Base-by-base conservation (phyloP, 2,113 vertebrate genomes). In the Hemiscyllium ocellatum region DNA sequence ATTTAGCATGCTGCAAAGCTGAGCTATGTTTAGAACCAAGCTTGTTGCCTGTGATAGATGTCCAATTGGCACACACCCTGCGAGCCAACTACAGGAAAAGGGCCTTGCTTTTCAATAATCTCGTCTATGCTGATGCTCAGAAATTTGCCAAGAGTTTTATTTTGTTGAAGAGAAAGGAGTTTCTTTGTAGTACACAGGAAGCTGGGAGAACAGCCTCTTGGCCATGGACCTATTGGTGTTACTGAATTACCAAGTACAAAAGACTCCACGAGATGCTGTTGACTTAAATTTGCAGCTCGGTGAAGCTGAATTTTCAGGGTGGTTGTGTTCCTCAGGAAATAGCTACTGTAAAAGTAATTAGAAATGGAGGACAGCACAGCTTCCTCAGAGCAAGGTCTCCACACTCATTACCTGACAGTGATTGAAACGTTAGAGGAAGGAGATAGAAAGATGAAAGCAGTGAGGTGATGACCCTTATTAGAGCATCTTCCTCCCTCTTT, bases 341-440 rank as follows among this genome's bases (percentile, higher is more conserved):
- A 96, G 96, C 29, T 96, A 86, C 47, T 95, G 37, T 95, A 52
- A 80, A 50, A 72, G 42, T 95, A 76, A 95, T 76, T 95, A 52
- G 69, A 76, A 95, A 33, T 70, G 69, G 13, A 95, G 37, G 47
- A 13, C 52, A 72, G 22, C 0, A 13, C 42, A 6, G 29, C 72
- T 94, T 95, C 22, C 42, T 72, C 29, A 52, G 94, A 52, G 4
- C 47, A 33, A 47, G 42, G 24, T 94, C 65, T 68, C 65, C 90
- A 65, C 6, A 19, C 90, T 94, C 87, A 91, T 91, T 91, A 5
- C 8, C 15, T 65, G 61, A 93, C 61, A 65, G 33, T 66, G 89
- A 93, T 93, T 93, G 65, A 66, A 93, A 37, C 70, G 22, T 96
- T 61, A 90, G 76, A 66, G 96, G 93, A 87, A 26, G 78, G 56